Percentiles rank a stretch among this genome's conserved stretches.
Conservation (phyloP, 2,113 vertebrate genomes). For the Lamprologus speciosus region DNA sequence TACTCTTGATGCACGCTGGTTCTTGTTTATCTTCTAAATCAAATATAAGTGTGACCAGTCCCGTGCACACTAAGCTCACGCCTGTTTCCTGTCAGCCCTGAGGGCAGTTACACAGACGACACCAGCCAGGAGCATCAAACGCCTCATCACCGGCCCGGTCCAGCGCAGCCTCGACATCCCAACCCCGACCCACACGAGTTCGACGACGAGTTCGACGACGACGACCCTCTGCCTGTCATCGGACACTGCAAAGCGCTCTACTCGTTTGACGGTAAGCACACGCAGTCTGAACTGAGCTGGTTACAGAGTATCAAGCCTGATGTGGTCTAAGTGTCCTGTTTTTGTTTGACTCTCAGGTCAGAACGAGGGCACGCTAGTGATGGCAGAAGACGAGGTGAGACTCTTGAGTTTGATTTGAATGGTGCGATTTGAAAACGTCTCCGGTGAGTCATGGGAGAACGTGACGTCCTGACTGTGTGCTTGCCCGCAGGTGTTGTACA, state of each 20-base stretch:
- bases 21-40: background rate
- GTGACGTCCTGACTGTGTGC: accelerated
- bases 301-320: background rate
- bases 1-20: background rate
- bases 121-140: conserved; percentile 87
- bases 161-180: conserved; percentile 67
- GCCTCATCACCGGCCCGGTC: conserved; percentile 52
- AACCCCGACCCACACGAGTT: conserved; percentile 79
- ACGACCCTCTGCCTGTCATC: conserved; percentile 91
- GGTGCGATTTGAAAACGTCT: background rate
- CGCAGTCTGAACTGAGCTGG: background rate
- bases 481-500: conserved; percentile 75
- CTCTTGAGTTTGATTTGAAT: background rate
- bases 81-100: conserved; percentile 73
- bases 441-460: background rate
- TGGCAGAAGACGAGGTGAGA: conserved; percentile 86
- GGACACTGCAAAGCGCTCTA: conserved; percentile 98
- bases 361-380: conserved; percentile 94
- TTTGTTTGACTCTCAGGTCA: conserved; percentile 74
- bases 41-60: background rate
- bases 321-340: background rate
- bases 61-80: background rate
- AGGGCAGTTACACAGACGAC: conserved; percentile 97
- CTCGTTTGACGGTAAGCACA: conserved; percentile 84
- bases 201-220: conserved; percentile 98